These are phyloP conservation scores for Pseudomyrmex pallidus DNA, from an alignment of 1,140 invertebrate genomes.

Conservation along the genomic window DNA sequence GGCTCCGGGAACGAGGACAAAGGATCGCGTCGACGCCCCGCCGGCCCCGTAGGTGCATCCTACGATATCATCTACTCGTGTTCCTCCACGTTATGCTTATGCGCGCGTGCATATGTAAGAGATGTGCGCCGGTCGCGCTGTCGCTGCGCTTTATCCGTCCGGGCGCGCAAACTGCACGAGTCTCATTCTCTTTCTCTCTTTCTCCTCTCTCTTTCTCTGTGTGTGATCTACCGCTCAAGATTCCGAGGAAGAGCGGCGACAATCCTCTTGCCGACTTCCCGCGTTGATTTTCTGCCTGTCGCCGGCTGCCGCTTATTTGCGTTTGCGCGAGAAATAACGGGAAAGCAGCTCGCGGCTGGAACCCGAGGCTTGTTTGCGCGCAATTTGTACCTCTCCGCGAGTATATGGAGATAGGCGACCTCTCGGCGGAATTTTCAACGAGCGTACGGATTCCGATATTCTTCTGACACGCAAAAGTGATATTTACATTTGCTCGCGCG, in stretches of 20 bases:
- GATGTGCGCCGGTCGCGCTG: slow-evolving; percentile 43
- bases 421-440: neutral
- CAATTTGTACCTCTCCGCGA: slow-evolving; percentile 51
- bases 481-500: slow-evolving; percentile 10
- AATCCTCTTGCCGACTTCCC: neutral
- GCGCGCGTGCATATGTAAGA: slow-evolving; percentile 78
- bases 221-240: slow-evolving; percentile 69
- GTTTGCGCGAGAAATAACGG: slow-evolving; percentile 7
- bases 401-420: slow-evolving; percentile 20
- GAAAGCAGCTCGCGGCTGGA: neutral
- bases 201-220: neutral
- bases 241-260: slow-evolving; percentile 31
- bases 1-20: slow-evolving; percentile 77
- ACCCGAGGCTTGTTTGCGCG: slow-evolving; percentile 53
- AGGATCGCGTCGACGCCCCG: slow-evolving; percentile 81
- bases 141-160: slow-evolving; percentile 59
- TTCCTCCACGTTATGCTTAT: slow-evolving; percentile 84
- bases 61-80: slow-evolving; percentile 83
- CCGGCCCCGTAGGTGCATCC: slow-evolving; percentile 80
- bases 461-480: slow-evolving; percentile 1
- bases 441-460: neutral
- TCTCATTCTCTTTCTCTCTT: no score
- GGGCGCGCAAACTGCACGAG: slow-evolving; percentile 65
- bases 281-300: slow-evolving; percentile 17
- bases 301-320: neutral